Evolutionary conservation across 2,888 invertebrate species (phyloP).

Genomic region (Stenotaenia linearis): DNA sequence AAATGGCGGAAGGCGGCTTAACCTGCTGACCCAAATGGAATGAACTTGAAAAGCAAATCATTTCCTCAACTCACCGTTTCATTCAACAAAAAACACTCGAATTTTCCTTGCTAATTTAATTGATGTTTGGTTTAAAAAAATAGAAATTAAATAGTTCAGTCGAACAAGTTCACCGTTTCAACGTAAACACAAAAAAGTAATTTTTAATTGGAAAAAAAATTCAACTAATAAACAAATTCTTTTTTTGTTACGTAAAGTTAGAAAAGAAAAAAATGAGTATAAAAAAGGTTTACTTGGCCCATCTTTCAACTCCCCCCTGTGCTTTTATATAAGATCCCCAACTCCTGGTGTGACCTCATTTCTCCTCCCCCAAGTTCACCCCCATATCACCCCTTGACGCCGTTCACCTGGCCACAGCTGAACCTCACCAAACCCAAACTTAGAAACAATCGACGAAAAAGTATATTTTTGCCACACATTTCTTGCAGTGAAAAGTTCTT

Average conservation of each 20-base stretch:
- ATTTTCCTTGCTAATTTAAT: neutral
- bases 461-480: neutral
- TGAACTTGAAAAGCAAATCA: conserved; percentile 19
- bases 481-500: conserved; percentile 21
- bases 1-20: neutral
- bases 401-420: neutral
- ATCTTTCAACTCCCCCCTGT: neutral
- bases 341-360: neutral
- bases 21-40: neutral
- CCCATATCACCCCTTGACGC: neutral
- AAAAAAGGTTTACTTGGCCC: neutral
- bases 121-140: neutral
- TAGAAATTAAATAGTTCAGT: too few relatives aligned
- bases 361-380: neutral
- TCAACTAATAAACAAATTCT: neutral
- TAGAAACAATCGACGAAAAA: neutral
- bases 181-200: neutral
- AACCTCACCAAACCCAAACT: neutral
- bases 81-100: conserved; percentile 7
- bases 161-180: too few relatives aligned
- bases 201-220: neutral
- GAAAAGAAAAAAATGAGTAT: neutral
- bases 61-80: conserved; percentile 2
- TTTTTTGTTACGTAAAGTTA: too few relatives aligned
- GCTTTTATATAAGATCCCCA: neutral